Evolutionary conservation across 2,888 invertebrate genomes (phyloP).

Genomic region (Caenorhabditis wallacei): DNA sequence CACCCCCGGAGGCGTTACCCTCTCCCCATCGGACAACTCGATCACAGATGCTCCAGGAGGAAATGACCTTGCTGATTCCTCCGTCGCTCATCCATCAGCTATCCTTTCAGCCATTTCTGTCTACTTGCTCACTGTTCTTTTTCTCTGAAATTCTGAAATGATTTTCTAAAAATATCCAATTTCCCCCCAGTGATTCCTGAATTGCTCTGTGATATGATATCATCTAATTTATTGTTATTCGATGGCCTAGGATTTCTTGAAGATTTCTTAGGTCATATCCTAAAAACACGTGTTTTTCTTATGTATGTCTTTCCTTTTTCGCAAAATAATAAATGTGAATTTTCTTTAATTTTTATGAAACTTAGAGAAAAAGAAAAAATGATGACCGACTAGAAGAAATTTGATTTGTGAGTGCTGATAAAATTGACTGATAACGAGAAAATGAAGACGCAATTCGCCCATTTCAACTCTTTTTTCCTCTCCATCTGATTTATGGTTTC

Average conservation of each 20-base stretch:
- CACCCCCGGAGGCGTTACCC: conserved; percentile 48
- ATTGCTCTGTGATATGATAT: conserved; percentile 43
- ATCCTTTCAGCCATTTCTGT: conserved; percentile 36
- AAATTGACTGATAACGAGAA: conserved; percentile 18
- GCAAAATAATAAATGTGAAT: neutral
- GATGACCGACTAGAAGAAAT: conserved; percentile 3
- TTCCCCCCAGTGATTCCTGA: conserved; percentile 42
- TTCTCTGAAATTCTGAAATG: conserved; percentile 25
- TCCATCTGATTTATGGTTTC: conserved; percentile 52
- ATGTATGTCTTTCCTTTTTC: neutral
- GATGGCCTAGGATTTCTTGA: neutral
- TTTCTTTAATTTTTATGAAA: neutral
- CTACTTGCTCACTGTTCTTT: conserved; percentile 40
- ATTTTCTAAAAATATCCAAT: neutral
- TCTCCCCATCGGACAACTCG: conserved; percentile 65
- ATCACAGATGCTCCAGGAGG: conserved; percentile 64
- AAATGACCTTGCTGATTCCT: conserved; percentile 54
- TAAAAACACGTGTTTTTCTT: conserved; percentile 9
- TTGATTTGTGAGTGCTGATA: conserved; percentile 52
- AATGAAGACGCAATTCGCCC: conserved; percentile 12
- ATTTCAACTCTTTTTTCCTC: conserved; percentile 17
- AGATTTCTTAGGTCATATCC: neutral
- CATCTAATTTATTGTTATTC: neutral
- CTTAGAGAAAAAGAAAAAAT: neutral
- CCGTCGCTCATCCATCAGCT: conserved; percentile 9